A percentile compares a stretch with the other conserved stretches of the same genome.
These are phyloP conservation scores for Oreochromis tanganicae DNA, from an alignment of 2,113 vertebrate genomes.

Conservation along the genomic window DNA sequence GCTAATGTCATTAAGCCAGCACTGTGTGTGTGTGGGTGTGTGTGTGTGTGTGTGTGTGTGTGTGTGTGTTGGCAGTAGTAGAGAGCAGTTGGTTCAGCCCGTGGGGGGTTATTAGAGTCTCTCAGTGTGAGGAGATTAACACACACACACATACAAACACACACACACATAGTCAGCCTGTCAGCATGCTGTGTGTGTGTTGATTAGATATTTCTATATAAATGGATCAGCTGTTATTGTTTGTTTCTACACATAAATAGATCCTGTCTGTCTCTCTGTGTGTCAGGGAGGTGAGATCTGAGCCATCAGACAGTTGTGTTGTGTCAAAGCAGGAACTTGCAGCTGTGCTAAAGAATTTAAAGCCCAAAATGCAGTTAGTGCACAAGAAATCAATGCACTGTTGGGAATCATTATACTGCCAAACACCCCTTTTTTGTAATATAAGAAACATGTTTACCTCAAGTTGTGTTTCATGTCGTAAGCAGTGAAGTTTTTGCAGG, in stretches of 20 bases:
- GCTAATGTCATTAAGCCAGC: constrained; percentile 74
- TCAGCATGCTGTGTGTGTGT: constrained; percentile 30
- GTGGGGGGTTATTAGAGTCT: constrained; percentile 67
- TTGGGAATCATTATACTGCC: neutral
- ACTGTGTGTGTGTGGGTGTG: constrained; percentile 25
- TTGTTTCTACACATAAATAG: constrained; percentile 35
- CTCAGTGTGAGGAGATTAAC: constrained; percentile 63
- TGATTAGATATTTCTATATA: constrained; percentile 53
- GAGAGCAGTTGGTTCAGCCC: constrained; percentile 62
- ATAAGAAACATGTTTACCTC: neutral
- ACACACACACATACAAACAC: constrained; percentile 31
- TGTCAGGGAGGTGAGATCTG: neutral
- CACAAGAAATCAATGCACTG: neutral
- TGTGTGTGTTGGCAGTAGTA: constrained; percentile 53
- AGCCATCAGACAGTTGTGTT: neutral
- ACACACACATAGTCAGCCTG: constrained; percentile 13
- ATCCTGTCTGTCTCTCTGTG: neutral
- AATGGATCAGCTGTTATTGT: constrained; percentile 52
- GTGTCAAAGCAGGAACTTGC: neutral
- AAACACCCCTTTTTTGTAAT: neutral
- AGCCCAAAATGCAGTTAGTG: neutral
- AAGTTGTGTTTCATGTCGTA: neutral
- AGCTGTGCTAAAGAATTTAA: neutral
- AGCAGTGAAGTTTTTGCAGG: neutral
- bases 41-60: constrained; percentile 21